These are phyloP conservation scores for Neotragus pygmaeus DNA, from an alignment of 2,113 vertebrate species.

Conservation along the genomic window DNA sequence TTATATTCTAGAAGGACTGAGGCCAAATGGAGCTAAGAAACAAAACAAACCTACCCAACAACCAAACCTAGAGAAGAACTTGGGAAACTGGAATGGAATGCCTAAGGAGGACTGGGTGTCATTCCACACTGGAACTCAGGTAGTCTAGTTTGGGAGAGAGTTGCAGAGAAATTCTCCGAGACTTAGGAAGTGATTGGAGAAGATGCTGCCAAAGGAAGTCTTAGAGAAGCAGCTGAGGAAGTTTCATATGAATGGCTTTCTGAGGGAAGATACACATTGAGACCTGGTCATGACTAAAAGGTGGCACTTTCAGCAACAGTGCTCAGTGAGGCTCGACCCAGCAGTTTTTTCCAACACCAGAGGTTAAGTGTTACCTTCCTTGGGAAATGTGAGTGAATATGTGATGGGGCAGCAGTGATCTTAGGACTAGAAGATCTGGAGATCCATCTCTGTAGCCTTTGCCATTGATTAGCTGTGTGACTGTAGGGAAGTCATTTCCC, in stretches of 20 bases:
- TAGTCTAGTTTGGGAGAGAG: not conserved
- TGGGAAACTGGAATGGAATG: not conserved
- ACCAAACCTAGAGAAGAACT: not conserved
- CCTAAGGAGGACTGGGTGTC: not conserved
- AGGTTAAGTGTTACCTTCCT: not conserved
- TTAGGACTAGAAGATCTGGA: not conserved
- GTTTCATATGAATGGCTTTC: not conserved
- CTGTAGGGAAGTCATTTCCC: slow-evolving; percentile 2
- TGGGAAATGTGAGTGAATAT: not conserved
- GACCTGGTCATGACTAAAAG: not conserved
- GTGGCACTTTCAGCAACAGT: not conserved
- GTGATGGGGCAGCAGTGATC: not conserved
- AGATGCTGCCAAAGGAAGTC: not conserved
- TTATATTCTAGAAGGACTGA: slow-evolving; percentile 29
- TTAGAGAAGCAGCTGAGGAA: not conserved
- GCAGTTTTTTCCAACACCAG: not conserved
- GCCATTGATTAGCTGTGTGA: slow-evolving; percentile 14
- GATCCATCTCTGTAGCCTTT: not conserved
- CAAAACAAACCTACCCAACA: not conserved
- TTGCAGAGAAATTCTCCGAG: not conserved
- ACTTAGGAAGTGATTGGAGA: not conserved
- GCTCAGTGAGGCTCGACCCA: not conserved
- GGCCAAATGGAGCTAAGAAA: not conserved
- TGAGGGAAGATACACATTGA: not conserved
- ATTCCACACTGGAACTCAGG: not conserved